Conservation (phyloP, 2,113 vertebrate genomes). For the Caranx melampygus region DNA sequence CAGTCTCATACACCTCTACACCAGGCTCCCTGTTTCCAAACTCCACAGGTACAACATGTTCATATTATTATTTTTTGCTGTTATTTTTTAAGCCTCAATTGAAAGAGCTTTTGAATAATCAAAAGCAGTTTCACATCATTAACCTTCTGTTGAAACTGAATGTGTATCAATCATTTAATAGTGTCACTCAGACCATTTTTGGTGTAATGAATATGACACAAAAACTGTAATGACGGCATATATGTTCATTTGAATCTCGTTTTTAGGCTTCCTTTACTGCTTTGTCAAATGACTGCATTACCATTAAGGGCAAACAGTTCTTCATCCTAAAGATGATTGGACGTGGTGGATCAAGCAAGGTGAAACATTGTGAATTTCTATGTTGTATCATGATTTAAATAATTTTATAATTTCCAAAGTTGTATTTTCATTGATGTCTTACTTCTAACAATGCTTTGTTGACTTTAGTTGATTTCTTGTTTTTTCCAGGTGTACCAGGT, state of each 20-base stretch:
- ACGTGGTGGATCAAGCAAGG: conserved; percentile 97
- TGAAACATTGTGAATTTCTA: conserved; percentile 32
- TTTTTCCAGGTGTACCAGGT: conserved; percentile 94
- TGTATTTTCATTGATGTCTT: not conserved
- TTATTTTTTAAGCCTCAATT: not conserved
- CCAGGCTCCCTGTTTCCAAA: conserved; percentile 59
- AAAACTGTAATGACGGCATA: not conserved
- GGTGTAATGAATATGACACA: no score
- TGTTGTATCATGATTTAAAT: not conserved
- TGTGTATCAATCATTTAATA: not conserved
- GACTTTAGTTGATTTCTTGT: not conserved
- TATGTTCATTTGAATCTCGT: conserved; percentile 30
- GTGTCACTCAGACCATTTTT: not conserved
- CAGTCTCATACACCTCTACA: conserved; percentile 75
- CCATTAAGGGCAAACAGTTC: conserved; percentile 91
- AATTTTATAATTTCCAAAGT: not conserved
- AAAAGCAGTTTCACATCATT: not conserved
- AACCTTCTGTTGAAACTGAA: not conserved
- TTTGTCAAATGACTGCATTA: conserved; percentile 88
- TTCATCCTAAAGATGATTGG: conserved; percentile 96
- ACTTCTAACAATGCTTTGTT: not conserved
- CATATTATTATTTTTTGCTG: not conserved
- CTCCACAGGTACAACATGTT: conserved; percentile 69
- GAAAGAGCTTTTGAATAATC: not conserved
- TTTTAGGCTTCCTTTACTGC: conserved; percentile 83